phyloP scores from a whole-genome alignment of 2,888 invertebrate species.

The Polydrusus cervinus region DNA sequence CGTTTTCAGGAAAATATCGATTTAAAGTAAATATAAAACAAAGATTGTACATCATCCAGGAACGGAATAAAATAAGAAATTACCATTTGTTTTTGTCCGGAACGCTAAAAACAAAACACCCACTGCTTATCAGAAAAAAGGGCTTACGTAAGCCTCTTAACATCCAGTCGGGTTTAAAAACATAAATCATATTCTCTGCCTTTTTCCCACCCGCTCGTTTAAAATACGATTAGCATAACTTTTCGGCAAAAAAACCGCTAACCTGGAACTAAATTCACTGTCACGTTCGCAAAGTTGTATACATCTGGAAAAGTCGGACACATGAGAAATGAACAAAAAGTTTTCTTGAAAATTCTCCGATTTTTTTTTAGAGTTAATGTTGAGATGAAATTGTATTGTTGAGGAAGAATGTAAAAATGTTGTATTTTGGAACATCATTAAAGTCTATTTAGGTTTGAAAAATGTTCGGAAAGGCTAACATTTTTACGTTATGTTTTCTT shows the following conservation, averaged over 20 bases:
- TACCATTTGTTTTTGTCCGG: no score
- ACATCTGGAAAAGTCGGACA: slow-evolving; percentile 1
- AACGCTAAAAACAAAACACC: no score
- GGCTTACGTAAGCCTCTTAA: neutral
- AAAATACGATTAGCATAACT: slow-evolving; percentile 22
- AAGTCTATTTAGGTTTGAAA: no score
- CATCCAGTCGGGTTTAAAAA: neutral
- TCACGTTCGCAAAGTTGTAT: slow-evolving; percentile 16
- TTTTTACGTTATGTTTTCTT: no score
- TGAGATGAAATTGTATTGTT: neutral
- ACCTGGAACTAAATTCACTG: slow-evolving; percentile 8
- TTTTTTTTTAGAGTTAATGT: neutral
- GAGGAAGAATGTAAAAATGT: neutral
- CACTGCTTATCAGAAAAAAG: neutral
- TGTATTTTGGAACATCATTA: no score
- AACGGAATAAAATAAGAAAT: no score
- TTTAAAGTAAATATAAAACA: no score
- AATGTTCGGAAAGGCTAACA: no score
- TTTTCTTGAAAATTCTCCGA: neutral
- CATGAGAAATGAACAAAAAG: slow-evolving; percentile 13
- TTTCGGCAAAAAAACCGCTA: neutral
- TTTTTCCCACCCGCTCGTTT: slow-evolving; percentile 6
- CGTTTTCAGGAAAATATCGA: no score
- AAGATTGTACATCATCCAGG: no score
- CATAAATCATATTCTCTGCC: slow-evolving; percentile 5